Percentiles rank a stretch among this genome's conserved stretches.
These are phyloP conservation scores for Ophioninae sp. DNA, from an alignment of 2,888 invertebrate species.

Conservation along the genomic window DNA sequence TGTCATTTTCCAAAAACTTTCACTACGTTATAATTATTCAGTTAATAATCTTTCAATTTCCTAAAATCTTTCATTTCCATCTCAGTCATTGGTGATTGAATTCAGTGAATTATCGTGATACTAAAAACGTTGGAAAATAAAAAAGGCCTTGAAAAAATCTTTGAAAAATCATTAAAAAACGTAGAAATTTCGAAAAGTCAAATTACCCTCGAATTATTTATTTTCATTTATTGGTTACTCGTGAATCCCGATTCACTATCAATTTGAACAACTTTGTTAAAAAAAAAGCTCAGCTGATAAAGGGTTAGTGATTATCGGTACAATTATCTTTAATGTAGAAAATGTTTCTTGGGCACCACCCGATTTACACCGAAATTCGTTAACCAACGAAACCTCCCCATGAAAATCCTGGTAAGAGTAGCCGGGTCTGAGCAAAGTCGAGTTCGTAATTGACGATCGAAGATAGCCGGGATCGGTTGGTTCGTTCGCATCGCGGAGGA, in stretches of 20 bases:
- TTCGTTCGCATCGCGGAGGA: conserved; percentile 28
- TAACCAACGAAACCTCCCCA: not conserved
- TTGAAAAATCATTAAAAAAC: too few relatives aligned
- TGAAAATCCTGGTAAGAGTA: not conserved
- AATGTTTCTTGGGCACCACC: not conserved
- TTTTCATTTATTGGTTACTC: too few relatives aligned
- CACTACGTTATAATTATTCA: not conserved
- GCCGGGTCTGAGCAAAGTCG: not conserved
- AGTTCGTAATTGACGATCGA: conserved; percentile 48
- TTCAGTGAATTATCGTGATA: too few relatives aligned
- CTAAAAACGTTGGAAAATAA: too few relatives aligned
- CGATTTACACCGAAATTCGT: not conserved
- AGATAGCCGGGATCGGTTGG: conserved; percentile 38
- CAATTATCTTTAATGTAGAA: not conserved
- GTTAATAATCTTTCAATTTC: not conserved
- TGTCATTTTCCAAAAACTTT: not conserved
- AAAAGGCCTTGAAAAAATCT: too few relatives aligned
- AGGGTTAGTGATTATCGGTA: not conserved
- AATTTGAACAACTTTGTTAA: too few relatives aligned
- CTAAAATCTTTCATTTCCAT: not conserved
- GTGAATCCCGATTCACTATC: too few relatives aligned
- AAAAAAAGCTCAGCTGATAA: too few relatives aligned
- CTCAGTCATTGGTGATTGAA: too few relatives aligned
- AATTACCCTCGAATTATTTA: too few relatives aligned
- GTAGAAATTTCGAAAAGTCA: too few relatives aligned